Evolutionary conservation across 2,888 invertebrate genomes (phyloP), one percentile per base, ranked within the genome.

Genomic region (Perizoma flavofasciatum): DNA sequence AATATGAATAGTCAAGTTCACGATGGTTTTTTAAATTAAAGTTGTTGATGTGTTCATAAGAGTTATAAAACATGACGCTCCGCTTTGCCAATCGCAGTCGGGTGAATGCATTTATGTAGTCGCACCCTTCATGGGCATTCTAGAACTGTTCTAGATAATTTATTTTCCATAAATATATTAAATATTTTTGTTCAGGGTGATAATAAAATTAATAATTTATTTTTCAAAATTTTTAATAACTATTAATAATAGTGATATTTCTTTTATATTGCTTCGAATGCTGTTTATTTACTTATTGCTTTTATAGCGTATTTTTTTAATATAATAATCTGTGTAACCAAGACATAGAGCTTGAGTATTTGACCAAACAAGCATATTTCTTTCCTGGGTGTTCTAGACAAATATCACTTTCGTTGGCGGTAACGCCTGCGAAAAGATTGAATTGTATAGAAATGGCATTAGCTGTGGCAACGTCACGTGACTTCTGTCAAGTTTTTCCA

Each of bases 211-310:
- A 10, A 43, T 51, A 34, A 43, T 40, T 45, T 58, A 44, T 49
- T 49, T 58, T 35, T 41, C 32, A 43, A 51, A 43, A 32, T 48
- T 48, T 52, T 51, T 33, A 8, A 52, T n/a, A 40, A 55, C 32
- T 53, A n/a, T n/a, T n/a, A 22, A 22, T 22, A 2, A 22, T 22
- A 54, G 6, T 35, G 33, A 7, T 37, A 47, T 33, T 53, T 45
- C 10, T 50, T 44, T 50, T 52, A 35, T 49, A 33, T 37, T 46
- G 35, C 45, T 49, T 34, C 43, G 34, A 34, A 39, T 43, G 59
- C 55, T 55, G 11, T 56, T 61, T 61, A 57, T 54, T 54, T 54
- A 37, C 33, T 46, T 54, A 55, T 33, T 58, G 54, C 57, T 61
- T 48, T 55, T 47, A 54, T 55, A 44, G 35, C 57, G 49, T 54